These are phyloP conservation scores for Labia minor DNA, from an alignment of 2,888 invertebrate species.

Conservation along the genomic window DNA sequence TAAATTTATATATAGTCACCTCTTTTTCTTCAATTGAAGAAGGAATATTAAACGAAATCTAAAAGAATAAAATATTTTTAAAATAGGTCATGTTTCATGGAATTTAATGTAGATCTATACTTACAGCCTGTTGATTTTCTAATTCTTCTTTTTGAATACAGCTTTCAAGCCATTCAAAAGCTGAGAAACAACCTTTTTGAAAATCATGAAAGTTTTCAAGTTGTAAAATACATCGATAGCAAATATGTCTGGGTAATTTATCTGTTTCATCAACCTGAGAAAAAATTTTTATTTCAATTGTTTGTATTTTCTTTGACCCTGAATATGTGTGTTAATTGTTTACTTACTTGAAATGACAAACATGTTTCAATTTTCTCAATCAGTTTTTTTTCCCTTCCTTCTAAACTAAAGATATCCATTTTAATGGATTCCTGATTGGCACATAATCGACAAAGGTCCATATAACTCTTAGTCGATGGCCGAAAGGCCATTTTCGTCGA, in stretches of 20 bases:
- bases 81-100: not conserved
- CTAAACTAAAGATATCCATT: conserved; percentile 40
- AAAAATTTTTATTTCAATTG: conserved; percentile 3
- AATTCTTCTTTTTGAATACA: conserved; percentile 23
- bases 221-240: conserved; percentile 41
- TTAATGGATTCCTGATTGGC: conserved; percentile 39
- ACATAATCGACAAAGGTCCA: conserved; percentile 40
- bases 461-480: conserved; percentile 32
- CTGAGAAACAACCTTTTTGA: conserved; percentile 39
- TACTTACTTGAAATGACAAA: conserved; percentile 38
- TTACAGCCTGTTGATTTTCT: conserved; percentile 31
- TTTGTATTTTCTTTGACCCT: not conserved
- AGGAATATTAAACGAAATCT: not conserved
- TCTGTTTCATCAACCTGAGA: conserved; percentile 39
- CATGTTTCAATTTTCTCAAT: conserved; percentile 40
- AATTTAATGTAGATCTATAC: conserved; percentile 19
- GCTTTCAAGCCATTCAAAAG: conserved; percentile 34
- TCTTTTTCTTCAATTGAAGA: not conserved
- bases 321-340: not conserved
- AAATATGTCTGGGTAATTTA: conserved; percentile 42
- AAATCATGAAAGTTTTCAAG: conserved; percentile 42
- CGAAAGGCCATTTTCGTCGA: not conserved
- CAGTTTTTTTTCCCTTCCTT: conserved; percentile 38
- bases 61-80: not conserved
- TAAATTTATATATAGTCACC: too few species aligned